Evolutionary conservation across 35 echinoderm and acorn worm species (phyloP), one percentile per base, ranked within the genome.

Genomic region (Strongylocentrotus purpuratus): DNA sequence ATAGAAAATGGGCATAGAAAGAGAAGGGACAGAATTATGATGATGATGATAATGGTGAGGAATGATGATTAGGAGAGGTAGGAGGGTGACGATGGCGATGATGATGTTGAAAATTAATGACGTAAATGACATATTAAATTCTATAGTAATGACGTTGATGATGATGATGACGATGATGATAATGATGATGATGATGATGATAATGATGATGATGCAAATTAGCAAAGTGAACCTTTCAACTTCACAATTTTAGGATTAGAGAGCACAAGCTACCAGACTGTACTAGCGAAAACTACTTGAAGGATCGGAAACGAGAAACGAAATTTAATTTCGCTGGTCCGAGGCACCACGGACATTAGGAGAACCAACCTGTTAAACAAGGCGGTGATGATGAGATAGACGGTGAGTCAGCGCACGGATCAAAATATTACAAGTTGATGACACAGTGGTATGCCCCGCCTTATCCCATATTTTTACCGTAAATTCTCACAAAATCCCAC

Each of bases 401-500:
- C 31, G 32, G 33, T 89, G 87, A 89, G 87, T 89, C 87, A 89
- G 87, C 87, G 87, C 87, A 89, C 33, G 45, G 87, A 89, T 89
- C 87, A 89, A 89, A 89, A 89, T 89, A 89, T 89, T 89, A 89
- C 87, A 89, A 89, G 87, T 89, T 89, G 87, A 89, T 89, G 87
- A 89, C 87, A 89, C 87, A 32, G 2, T 7, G 87, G 87, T 17
- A 89, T 88, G 87, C 31, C 18, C 32, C 11, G 18, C 32, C 32
- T 41, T 33, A 88, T 89, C 87, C 87, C 87, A 6, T 89, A 89
- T 89, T 89, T 89, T 89, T 89, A 89, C 45, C 87, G 17, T 89
- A 89, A 89, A 89, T 89, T 45, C 45, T 89, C 32, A 20, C 33
- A 46, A 89, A 89, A 89, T 89, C 87, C 87, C 87, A 46, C 20